Evolutionary conservation across 1,140 invertebrate genomes (phyloP).

Genomic region (Chrysopa pallens): DNA sequence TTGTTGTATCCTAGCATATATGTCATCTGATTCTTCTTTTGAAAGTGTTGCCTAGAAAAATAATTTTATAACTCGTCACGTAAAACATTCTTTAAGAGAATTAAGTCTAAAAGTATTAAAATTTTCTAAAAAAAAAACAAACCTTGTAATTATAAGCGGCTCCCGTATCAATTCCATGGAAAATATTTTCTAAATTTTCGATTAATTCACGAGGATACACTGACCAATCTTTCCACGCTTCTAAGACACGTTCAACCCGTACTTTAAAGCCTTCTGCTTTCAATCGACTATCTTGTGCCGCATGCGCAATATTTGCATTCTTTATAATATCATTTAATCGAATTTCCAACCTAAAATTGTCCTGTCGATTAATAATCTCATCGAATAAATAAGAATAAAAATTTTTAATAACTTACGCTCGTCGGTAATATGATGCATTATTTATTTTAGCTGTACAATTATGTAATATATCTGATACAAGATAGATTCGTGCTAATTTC

Average conservation of each 20-base stretch:
- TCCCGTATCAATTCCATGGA: slow-evolving; percentile 40
- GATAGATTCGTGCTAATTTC: slow-evolving; percentile 86
- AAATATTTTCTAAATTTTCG: slow-evolving; percentile 76
- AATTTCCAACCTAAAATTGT: slow-evolving; percentile 54
- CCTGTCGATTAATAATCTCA: no score
- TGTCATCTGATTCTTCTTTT: no score
- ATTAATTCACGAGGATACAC: slow-evolving; percentile 92
- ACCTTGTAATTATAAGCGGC: no score
- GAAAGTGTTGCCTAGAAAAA: no score
- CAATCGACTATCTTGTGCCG: slow-evolving; percentile 67
- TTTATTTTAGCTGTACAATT: slow-evolving; percentile 92
- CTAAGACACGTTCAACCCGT: slow-evolving; percentile 82
- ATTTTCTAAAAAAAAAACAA: no score
- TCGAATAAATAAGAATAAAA: neutral
- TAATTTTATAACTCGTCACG: no score
- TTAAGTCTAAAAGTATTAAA: no score
- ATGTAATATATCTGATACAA: slow-evolving; percentile 93
- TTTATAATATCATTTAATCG: slow-evolving; percentile 77
- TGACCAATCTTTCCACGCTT: slow-evolving; percentile 96
- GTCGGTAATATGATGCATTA: slow-evolving; percentile 92
- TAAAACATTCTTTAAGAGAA: no score
- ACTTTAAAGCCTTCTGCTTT: slow-evolving; percentile 95
- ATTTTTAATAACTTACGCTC: slow-evolving; percentile 40
- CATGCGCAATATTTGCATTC: slow-evolving; percentile 57
- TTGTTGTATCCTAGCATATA: no score